Percentiles rank a stretch among this genome's conserved stretches.
Evolutionary conservation across 2,888 invertebrate genomes (phyloP).

Genomic region (Rhaphigaster nebulosa): DNA sequence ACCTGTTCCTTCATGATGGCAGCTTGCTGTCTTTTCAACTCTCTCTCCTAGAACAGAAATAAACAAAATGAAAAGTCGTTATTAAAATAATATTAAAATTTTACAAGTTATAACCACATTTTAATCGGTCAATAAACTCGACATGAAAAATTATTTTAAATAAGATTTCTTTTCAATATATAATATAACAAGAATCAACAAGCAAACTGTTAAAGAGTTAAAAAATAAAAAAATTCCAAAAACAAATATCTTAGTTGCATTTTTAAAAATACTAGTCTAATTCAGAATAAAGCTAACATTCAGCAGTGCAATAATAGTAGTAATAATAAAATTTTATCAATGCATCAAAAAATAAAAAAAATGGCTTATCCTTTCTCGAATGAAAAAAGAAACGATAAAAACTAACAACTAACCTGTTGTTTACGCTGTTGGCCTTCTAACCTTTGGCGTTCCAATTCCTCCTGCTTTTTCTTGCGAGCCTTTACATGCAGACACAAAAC

Average conservation of each 20-base stretch:
- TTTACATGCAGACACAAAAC: constrained; percentile 75
- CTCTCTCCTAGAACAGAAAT: constrained; percentile 80
- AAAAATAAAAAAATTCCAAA: not conserved
- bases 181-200: not conserved
- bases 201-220: not conserved
- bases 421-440: constrained; percentile 87
- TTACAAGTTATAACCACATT: not conserved
- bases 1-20: constrained; percentile 93
- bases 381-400: constrained; percentile 18
- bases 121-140: not conserved
- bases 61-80: not conserved
- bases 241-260: not conserved
- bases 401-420: constrained; percentile 78
- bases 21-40: constrained; percentile 90
- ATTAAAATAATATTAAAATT: not conserved
- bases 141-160: not conserved
- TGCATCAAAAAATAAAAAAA: constrained; percentile 23
- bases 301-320: constrained; percentile 15
- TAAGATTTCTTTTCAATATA: not conserved
- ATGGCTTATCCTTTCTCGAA: constrained; percentile 36
- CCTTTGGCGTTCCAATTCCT: constrained; percentile 86
- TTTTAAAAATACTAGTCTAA: constrained; percentile 26
- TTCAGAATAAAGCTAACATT: constrained; percentile 36
- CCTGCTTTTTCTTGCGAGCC: constrained; percentile 88
- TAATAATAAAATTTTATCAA: not conserved